Percentiles rank a stretch among this genome's conserved stretches.
Conservation (phyloP, 2,113 vertebrate genomes). For the Plectropomus leopardus region DNA sequence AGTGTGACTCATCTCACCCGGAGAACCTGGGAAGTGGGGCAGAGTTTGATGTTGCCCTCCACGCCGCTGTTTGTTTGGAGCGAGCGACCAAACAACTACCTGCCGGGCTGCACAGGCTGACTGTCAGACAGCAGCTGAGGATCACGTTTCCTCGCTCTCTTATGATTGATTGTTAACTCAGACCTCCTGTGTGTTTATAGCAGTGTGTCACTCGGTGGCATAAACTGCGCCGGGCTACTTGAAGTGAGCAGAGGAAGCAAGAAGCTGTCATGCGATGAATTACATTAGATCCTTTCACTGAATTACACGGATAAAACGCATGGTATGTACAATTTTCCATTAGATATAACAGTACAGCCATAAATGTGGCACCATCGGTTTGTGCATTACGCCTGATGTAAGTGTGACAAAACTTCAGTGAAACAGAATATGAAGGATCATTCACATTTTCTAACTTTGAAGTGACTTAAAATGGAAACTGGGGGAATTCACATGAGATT, state of each 20-base stretch:
- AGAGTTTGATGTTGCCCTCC: constrained; percentile 9
- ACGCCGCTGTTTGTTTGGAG: neutral
- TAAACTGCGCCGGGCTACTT: constrained; percentile 38
- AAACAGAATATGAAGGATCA: neutral
- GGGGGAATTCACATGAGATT: constrained; percentile 1
- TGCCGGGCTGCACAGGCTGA: neutral
- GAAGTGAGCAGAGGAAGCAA: constrained; percentile 1
- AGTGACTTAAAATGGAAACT: constrained; percentile 1
- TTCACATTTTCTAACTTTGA: neutral
- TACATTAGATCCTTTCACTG: constrained; percentile 13
- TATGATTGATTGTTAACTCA: constrained; percentile 21
- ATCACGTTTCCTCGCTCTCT: constrained; percentile 22
- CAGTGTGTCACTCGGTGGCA: constrained; percentile 30
- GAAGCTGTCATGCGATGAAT: constrained; percentile 17
- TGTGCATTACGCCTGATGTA: neutral
- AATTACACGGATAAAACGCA: constrained; percentile 7
- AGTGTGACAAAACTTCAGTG: constrained; percentile 17
- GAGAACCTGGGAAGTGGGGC: constrained; percentile 66
- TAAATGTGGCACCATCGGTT: neutral
- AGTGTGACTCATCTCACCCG: constrained; percentile 77
- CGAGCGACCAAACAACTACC: constrained; percentile 1
- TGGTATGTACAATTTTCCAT: constrained; percentile 6
- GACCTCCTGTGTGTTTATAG: constrained; percentile 47
- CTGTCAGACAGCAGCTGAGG: constrained; percentile 47
- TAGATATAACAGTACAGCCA: neutral